Conservation (phyloP, 2,797 vertebrate genomes). For the Semotilus atromaculatus region DNA sequence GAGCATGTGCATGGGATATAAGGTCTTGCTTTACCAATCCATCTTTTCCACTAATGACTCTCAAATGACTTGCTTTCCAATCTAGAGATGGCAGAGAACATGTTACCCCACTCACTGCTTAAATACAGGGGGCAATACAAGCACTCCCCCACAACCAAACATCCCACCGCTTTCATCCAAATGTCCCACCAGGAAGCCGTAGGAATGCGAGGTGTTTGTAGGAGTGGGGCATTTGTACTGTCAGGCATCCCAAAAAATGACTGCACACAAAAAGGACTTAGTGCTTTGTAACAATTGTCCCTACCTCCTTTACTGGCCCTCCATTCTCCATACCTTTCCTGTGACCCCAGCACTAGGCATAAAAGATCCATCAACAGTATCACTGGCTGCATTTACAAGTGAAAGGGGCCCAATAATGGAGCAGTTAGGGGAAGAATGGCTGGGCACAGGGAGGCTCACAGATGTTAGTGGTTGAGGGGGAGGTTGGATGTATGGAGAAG, state of each 20-base stretch:
- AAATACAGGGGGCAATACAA: constrained; percentile 40
- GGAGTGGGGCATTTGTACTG: constrained; percentile 50
- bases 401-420: constrained; percentile 87
- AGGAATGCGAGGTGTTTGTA: constrained; percentile 43
- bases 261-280: constrained; percentile 64
- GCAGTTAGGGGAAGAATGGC: constrained; percentile 88
- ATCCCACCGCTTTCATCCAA: constrained; percentile 41
- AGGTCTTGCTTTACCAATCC: not conserved
- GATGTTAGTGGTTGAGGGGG: constrained; percentile 85
- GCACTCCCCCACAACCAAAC: constrained; percentile 8
- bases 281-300: constrained; percentile 65
- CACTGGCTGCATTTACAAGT: constrained; percentile 85
- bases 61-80: not conserved
- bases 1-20: not conserved
- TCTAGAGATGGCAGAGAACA: constrained; percentile 12
- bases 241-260: constrained; percentile 60
- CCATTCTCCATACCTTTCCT: constrained; percentile 64
- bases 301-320: constrained; percentile 49
- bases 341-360: constrained; percentile 63
- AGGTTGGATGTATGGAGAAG: constrained; percentile 72
- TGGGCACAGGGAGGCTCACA: constrained; percentile 86
- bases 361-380: constrained; percentile 70
- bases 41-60: constrained; percentile 13
- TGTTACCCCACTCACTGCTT: constrained; percentile 41
- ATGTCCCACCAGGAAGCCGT: constrained; percentile 39